Percentiles rank a stretch among this genome's conserved stretches.
These are phyloP conservation scores for Telmatochromis bifrenatus DNA, from an alignment of 2,113 vertebrate genomes.

Conservation along the genomic window DNA sequence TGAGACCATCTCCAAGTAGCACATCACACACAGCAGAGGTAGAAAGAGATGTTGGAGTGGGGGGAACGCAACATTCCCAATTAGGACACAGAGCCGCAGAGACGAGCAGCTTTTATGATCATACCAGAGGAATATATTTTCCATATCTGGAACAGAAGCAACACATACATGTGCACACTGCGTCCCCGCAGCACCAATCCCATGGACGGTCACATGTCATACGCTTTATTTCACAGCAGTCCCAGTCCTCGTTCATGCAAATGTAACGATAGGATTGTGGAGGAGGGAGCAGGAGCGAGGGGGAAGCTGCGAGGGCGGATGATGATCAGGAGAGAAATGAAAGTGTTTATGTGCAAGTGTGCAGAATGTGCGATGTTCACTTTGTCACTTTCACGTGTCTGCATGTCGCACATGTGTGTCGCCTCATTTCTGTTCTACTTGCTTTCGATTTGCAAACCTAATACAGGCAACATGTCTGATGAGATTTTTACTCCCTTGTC, in stretches of 20 bases:
- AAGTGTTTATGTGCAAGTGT: not conserved
- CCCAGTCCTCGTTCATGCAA: not conserved
- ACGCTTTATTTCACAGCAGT: not conserved
- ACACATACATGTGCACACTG: not conserved
- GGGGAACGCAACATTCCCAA: not conserved
- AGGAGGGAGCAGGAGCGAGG: not conserved
- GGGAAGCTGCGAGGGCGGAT: not conserved
- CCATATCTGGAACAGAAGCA: not conserved
- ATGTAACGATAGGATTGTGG: not conserved
- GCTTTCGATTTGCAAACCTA: not conserved
- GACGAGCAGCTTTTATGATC: not conserved
- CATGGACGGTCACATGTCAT: not conserved
- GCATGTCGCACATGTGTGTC: not conserved
- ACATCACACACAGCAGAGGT: not conserved
- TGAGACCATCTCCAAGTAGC: not conserved
- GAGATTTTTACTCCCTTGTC: not conserved
- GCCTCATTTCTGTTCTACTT: not conserved
- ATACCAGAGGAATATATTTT: not conserved
- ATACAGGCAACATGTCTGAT: not conserved
- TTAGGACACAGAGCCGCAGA: not conserved
- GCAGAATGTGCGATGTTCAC: not conserved
- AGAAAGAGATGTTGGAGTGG: not conserved
- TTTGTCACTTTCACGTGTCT: not conserved
- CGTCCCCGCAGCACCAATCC: not conserved
- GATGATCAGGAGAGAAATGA: not conserved